A percentile compares a stretch with the other conserved stretches of the same genome.
These are phyloP conservation scores for Chrysomela aeneicollis DNA, from an alignment of 2,888 invertebrate genomes.

Conservation along the genomic window DNA sequence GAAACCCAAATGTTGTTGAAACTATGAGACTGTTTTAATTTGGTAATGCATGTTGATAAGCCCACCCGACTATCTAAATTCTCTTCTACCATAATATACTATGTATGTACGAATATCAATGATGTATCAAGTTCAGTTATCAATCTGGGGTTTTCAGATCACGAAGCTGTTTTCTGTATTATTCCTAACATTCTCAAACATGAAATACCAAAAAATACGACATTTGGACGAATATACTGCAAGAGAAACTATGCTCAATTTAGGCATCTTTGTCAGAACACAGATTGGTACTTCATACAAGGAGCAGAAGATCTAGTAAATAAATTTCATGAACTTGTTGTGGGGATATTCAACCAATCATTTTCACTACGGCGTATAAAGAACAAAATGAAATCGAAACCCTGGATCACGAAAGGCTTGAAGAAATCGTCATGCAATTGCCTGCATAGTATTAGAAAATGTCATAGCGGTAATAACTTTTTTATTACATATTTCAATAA, in stretches of 20 bases:
- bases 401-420: background rate
- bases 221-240: constrained; percentile 16
- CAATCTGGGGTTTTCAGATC: constrained; percentile 11
- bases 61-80: background rate
- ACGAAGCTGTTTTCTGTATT: background rate
- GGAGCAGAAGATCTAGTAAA: background rate
- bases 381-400: background rate
- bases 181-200: background rate
- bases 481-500: constrained; percentile 8
- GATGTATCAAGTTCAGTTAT: no score
- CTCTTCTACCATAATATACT: constrained; percentile 8
- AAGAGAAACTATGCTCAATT: constrained; percentile 3
- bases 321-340: constrained; percentile 5
- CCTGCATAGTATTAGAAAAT: constrained; percentile 3
- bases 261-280: constrained; percentile 11
- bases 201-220: background rate
- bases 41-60: constrained; percentile 7
- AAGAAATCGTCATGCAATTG: constrained; percentile 6
- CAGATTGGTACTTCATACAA: no score
- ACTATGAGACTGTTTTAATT: constrained; percentile 7
- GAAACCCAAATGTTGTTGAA: constrained; percentile 13
- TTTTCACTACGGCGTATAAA: background rate
- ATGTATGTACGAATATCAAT: constrained; percentile 2
- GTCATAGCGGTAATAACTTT: constrained; percentile 8
- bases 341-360: background rate